Conservation (phyloP, 1,140 invertebrate genomes). For the Drosophila orosa region DNA sequence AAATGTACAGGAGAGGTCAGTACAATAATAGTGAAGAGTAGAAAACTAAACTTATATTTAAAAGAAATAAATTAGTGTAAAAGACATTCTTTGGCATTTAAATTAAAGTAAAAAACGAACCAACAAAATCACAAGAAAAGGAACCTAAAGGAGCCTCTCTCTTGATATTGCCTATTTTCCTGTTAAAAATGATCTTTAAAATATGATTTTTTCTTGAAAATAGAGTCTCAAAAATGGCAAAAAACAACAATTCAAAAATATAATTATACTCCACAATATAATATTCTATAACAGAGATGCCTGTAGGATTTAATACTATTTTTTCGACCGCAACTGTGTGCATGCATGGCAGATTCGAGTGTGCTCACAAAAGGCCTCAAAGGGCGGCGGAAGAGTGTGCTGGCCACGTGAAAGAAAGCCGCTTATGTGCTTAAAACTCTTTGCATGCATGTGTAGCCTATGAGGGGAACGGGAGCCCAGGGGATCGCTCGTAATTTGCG, state of each 20-base stretch:
- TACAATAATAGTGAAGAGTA: background rate
- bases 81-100: no score
- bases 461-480: constrained; percentile 13
- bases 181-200: no score
- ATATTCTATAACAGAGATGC: background rate
- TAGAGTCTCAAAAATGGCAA: no score
- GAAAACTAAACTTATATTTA: background rate
- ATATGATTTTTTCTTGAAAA: no score
- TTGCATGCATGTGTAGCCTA: constrained; percentile 37
- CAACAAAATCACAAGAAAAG: no score
- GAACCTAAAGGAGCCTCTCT: no score
- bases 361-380: constrained; percentile 4
- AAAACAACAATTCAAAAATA: no score
- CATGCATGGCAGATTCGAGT: background rate
- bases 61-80: background rate
- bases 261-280: background rate
- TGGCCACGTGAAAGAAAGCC: constrained; percentile 53
- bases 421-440: constrained; percentile 60
- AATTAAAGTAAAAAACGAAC: no score
- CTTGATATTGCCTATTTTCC: no score
- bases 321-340: constrained; percentile 1
- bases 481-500: constrained; percentile 40
- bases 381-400: constrained; percentile 3
- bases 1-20: background rate
- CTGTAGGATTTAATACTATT: background rate